A percentile compares a stretch with the other conserved stretches of the same genome.
Conservation (phyloP, 2,888 invertebrate species). For the Incurvaria masculella region DNA sequence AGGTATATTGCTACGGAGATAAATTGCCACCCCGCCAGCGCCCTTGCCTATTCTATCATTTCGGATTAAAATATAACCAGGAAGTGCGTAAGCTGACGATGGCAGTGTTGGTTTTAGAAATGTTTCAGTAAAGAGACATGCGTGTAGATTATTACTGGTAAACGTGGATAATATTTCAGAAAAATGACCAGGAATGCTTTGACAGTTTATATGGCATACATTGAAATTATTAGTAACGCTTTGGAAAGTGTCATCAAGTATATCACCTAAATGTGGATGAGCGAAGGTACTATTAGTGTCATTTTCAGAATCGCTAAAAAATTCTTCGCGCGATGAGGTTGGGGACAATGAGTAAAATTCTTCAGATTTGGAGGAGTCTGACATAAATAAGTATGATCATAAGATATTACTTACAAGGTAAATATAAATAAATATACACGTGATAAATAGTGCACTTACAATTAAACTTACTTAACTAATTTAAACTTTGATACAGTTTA, state of each 20-base stretch:
- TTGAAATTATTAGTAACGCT: conserved; percentile 3
- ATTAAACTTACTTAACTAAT: no score
- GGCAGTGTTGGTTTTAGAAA: conserved; percentile 7
- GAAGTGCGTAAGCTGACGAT: conserved; percentile 1
- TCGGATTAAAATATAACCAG: conserved; percentile 1
- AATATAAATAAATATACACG: no score
- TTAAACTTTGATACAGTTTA: no score
- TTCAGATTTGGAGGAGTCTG: neutral
- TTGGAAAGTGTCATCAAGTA: neutral
- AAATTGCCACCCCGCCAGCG: conserved; percentile 9
- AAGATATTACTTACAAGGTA: no score
- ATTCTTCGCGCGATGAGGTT: neutral
- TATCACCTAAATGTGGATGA: neutral
- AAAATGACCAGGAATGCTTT: conserved; percentile 5
- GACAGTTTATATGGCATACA: conserved; percentile 6
- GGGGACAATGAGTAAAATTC: neutral
- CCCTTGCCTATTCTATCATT: conserved; percentile 4
- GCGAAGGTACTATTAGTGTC: neutral
- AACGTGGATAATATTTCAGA: conserved; percentile 5
- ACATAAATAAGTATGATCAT: no score
- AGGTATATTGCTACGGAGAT: conserved; percentile 4
- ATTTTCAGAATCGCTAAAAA: neutral
- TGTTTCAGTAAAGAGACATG: conserved; percentile 7
- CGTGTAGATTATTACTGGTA: conserved; percentile 1
- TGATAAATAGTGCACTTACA: no score